phyloP scores from a whole-genome alignment of 2,888 invertebrate species.

The Phymatocera aterrima region DNA sequence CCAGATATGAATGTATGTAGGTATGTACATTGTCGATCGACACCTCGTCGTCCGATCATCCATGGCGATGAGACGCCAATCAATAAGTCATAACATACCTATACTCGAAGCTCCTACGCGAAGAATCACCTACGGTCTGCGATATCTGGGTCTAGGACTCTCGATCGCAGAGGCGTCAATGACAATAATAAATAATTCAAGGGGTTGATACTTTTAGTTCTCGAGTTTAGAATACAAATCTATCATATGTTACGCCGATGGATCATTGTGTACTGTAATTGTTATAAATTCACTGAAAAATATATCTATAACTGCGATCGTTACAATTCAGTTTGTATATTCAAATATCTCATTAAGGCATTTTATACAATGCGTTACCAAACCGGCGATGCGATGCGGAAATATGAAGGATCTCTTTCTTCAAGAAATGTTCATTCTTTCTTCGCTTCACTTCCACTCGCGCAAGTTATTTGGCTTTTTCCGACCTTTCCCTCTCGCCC shows the following conservation, averaged over 20 bases:
- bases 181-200: not conserved
- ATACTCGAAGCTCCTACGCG: slow-evolving; percentile 20
- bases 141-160: slow-evolving; percentile 40
- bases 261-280: too few relatives aligned
- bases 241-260: slow-evolving; percentile 1
- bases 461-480: too few relatives aligned
- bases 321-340: slow-evolving; percentile 13
- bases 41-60: not conserved
- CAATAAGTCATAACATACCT: slow-evolving; percentile 7
- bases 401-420: not conserved
- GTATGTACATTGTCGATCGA: not conserved
- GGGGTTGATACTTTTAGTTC: not conserved
- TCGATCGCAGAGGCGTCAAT: not conserved
- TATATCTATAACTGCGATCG: too few relatives aligned
- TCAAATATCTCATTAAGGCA: not conserved
- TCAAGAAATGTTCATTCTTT: not conserved
- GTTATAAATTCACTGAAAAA: not conserved
- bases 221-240: not conserved
- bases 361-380: not conserved
- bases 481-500: too few relatives aligned
- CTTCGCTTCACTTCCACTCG: too few relatives aligned
- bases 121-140: not conserved
- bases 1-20: too few relatives aligned
- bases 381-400: not conserved
- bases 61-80: slow-evolving; percentile 16